Evolutionary conservation across 64 coral and sea anemone species (phyloP).

Genomic region (Montipora foliosa): DNA sequence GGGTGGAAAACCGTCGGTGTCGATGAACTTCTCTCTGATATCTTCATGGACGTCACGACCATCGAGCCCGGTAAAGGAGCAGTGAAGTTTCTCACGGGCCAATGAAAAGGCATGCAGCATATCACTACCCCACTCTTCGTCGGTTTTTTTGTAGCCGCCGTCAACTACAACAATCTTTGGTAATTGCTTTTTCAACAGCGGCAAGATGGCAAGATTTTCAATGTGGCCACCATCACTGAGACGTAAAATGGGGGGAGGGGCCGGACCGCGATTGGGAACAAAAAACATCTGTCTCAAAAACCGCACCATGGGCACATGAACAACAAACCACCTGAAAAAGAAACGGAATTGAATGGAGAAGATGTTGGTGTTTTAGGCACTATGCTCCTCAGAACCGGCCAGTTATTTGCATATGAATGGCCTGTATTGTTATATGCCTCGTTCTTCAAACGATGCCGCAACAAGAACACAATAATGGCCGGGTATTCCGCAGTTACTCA

Average conservation of each 20-base stretch:
- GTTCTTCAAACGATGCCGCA: too few relatives aligned
- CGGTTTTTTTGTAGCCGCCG: slow-evolving; percentile 12
- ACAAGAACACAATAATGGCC: too few relatives aligned
- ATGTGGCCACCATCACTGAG: slow-evolving; percentile 87
- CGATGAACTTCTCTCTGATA: slow-evolving; percentile 20
- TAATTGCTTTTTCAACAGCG: slow-evolving; percentile 76
- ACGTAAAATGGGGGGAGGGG: slow-evolving; percentile 74
- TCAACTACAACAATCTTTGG: slow-evolving; percentile 82
- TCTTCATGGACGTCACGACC: slow-evolving; percentile 78
- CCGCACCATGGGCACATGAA: slow-evolving; percentile 81
- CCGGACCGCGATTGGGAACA: slow-evolving; percentile 74
- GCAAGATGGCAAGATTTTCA: slow-evolving; percentile 76
- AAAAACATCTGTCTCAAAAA: slow-evolving; percentile 70
- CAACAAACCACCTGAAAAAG: slow-evolving; percentile 72
- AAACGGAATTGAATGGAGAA: not conserved
- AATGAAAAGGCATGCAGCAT: slow-evolving; percentile 68
- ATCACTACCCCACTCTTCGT: slow-evolving; percentile 9
- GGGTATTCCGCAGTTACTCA: too few relatives aligned
- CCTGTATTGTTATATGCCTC: too few relatives aligned
- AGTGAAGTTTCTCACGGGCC: slow-evolving; percentile 76
- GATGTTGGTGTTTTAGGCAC: not conserved
- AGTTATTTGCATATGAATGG: too few relatives aligned
- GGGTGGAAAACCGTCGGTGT: not conserved
- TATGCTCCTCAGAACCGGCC: too few relatives aligned
- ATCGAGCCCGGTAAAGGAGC: slow-evolving; percentile 81